Conservation (phyloP, 2,797 vertebrate species). For the Jordanella pulchra region DNA sequence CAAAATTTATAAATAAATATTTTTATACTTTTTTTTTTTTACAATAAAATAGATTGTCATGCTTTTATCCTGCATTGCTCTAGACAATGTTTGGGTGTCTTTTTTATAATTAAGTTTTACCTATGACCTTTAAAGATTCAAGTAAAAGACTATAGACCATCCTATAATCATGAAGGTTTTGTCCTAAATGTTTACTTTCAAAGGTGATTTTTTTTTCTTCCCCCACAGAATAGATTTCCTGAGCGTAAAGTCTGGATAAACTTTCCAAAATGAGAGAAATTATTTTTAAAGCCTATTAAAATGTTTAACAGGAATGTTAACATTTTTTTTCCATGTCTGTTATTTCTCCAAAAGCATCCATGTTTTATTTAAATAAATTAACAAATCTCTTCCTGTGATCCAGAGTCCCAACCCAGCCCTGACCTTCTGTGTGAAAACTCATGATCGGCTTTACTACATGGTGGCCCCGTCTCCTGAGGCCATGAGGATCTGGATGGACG, state of each 20-base stretch:
- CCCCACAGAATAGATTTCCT: neutral
- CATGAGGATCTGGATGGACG: constrained; percentile 99
- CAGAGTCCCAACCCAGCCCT: constrained; percentile 94
- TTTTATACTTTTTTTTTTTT: no score
- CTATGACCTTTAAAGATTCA: no score
- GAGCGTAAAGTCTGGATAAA: neutral
- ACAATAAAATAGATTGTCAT: no score
- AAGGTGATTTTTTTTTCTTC: neutral
- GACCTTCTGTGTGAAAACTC: constrained; percentile 98
- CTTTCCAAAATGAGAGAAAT: neutral
- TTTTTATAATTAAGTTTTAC: no score
- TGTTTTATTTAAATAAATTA: constrained; percentile 14
- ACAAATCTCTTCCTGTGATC: constrained; percentile 20
- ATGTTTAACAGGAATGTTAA: neutral
- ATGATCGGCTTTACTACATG: constrained; percentile 96
- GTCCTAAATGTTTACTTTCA: neutral
- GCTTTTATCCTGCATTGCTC: no score
- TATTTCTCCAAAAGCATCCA: constrained; percentile 36
- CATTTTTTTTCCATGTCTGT: neutral
- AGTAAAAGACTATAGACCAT: neutral
- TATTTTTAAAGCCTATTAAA: neutral
- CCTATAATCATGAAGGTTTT: neutral
- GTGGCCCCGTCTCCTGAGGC: constrained; percentile 94
- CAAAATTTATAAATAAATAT: no score
- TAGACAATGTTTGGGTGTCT: no score